Evolutionary conservation across 2,797 vertebrate species (phyloP).

Genomic region (Channa striata): DNA sequence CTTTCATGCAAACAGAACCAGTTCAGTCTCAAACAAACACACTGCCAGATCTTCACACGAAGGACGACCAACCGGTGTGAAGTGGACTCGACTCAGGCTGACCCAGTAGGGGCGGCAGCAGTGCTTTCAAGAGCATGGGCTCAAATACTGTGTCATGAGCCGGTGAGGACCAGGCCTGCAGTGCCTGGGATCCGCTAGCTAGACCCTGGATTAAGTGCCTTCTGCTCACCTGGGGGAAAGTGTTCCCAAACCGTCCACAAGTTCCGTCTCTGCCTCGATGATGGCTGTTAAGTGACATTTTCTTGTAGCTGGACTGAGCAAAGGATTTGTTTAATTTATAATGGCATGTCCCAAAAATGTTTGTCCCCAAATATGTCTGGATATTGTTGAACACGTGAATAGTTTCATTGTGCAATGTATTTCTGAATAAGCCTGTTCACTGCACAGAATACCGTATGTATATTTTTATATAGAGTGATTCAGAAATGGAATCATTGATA

Average conservation of each 20-base stretch:
- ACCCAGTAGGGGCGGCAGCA: constrained; percentile 48
- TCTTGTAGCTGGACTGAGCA: constrained; percentile 49
- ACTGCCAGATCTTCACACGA: constrained; percentile 20
- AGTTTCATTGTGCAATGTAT: constrained; percentile 81
- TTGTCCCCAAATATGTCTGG: constrained; percentile 48
- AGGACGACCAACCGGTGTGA: constrained; percentile 52
- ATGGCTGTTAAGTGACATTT: constrained; percentile 18
- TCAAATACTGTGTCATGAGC: constrained; percentile 52
- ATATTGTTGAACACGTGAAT: constrained; percentile 63
- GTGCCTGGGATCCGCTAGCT: constrained; percentile 73
- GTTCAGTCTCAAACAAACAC: constrained; percentile 23
- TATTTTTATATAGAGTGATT: constrained; percentile 76
- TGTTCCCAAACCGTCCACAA: constrained; percentile 51
- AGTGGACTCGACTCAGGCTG: constrained; percentile 22
- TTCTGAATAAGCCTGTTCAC: constrained; percentile 64
- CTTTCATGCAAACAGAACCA: constrained; percentile 33
- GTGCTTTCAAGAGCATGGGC: constrained; percentile 61
- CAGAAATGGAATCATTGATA: constrained; percentile 51
- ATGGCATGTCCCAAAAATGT: constrained; percentile 62
- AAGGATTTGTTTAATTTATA: constrained; percentile 36
- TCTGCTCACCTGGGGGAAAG: constrained; percentile 61
- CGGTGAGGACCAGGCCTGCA: constrained; percentile 83
- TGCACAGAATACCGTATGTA: constrained; percentile 74
- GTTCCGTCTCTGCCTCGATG: constrained; percentile 37
- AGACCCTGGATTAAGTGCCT: constrained; percentile 82